Conservation (phyloP, 2,113 vertebrate genomes). For the Oncorhynchus nerka region DNA sequence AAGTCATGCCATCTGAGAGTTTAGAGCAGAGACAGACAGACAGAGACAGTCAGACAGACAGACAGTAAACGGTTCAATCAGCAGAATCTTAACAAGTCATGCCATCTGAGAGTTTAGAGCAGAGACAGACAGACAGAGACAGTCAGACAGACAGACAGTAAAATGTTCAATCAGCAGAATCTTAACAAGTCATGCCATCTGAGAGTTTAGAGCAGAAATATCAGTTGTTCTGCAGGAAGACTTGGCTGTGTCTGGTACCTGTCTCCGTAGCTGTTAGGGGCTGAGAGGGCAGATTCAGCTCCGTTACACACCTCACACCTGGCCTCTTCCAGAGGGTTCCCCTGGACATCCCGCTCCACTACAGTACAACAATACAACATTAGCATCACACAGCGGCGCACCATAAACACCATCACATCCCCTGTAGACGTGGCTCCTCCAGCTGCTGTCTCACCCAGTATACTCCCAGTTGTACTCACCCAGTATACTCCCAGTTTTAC, state of each 20-base stretch:
- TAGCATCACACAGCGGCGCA: not conserved
- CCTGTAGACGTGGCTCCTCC: not conserved
- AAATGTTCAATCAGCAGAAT: too few relatives aligned
- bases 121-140: too few relatives aligned
- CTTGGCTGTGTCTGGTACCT: slow-evolving; percentile 67
- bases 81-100: too few relatives aligned
- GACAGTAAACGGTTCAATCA: too few relatives aligned
- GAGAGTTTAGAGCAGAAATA: not conserved
- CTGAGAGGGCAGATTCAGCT: slow-evolving; percentile 73
- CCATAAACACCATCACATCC: not conserved
- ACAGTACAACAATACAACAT: slow-evolving; percentile 11
- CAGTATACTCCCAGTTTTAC: slow-evolving; percentile 79
- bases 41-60: too few relatives aligned
- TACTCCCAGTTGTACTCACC: slow-evolving; percentile 73
- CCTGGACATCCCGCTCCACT: slow-evolving; percentile 86
- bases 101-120: too few relatives aligned
- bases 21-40: too few relatives aligned
- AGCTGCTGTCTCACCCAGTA: not conserved
- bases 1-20: too few relatives aligned
- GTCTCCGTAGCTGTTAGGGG: slow-evolving; percentile 73
- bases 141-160: too few relatives aligned
- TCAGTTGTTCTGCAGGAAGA: not conserved
- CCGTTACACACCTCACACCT: slow-evolving; percentile 79
- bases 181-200: not conserved
- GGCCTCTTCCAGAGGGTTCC: slow-evolving; percentile 77